phyloP scores from a whole-genome alignment of 2,113 vertebrate species.

The Xenopus laevis region DNA sequence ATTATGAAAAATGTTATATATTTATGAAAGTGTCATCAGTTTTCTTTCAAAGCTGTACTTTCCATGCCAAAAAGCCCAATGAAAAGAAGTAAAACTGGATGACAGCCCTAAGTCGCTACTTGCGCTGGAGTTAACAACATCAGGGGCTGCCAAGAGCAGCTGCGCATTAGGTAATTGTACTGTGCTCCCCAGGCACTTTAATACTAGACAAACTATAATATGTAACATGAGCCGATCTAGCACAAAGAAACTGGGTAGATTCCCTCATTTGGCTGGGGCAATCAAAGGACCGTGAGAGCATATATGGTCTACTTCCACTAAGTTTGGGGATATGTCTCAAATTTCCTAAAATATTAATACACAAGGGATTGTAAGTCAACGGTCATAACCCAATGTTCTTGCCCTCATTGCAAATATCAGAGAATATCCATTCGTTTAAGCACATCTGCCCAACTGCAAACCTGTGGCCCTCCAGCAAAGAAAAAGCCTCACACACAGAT shows the following conservation, averaged over 20 bases:
- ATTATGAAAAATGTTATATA: too few relatives aligned
- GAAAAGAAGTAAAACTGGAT: too few relatives aligned
- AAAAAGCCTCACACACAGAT: too few relatives aligned
- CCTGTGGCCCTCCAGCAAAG: too few relatives aligned
- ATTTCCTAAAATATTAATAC: conserved; percentile 15
- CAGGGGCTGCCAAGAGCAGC: conserved; percentile 9
- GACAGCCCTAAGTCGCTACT: not conserved
- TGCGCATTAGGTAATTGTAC: conserved; percentile 37
- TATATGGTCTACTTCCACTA: conserved; percentile 7
- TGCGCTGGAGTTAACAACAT: not conserved
- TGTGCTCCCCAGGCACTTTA: conserved; percentile 16
- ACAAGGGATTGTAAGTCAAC: not conserved
- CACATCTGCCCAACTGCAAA: too few relatives aligned
- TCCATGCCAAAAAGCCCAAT: too few relatives aligned
- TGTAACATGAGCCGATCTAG: conserved; percentile 24
- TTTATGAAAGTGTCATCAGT: too few relatives aligned
- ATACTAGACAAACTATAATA: conserved; percentile 12
- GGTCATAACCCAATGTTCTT: not conserved
- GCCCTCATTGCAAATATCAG: too few relatives aligned
- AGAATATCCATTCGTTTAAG: too few relatives aligned
- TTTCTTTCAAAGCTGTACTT: too few relatives aligned
- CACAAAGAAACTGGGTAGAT: not conserved
- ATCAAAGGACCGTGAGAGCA: not conserved
- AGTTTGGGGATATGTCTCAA: conserved; percentile 26
- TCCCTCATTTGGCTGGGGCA: conserved; percentile 8